Conservation (phyloP, 2,888 invertebrate genomes). For the Dysmachus trigonus region DNA sequence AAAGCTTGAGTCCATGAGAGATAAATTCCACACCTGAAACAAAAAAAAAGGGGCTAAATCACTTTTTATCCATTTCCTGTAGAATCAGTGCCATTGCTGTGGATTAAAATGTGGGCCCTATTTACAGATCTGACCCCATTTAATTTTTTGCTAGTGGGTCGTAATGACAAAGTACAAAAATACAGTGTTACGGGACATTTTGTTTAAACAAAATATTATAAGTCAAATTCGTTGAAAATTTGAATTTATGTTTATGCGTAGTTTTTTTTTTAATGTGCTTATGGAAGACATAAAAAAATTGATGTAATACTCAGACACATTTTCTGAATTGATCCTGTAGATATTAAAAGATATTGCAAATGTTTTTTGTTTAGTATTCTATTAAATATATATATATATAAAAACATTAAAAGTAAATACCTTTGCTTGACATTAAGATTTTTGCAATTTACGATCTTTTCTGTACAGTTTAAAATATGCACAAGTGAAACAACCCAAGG, state of each 20-base stretch:
- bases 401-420: background rate
- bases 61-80: no score
- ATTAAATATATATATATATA: background rate
- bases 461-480: background rate
- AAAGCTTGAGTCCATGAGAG: no score
- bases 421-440: background rate
- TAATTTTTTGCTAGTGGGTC: no score
- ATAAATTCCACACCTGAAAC: no score
- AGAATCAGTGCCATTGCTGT: no score
- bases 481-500: background rate
- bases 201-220: background rate
- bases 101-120: no score
- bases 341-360: background rate
- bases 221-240: no score
- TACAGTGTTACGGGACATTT: background rate
- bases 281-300: background rate
- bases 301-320: background rate
- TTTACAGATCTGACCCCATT: background rate
- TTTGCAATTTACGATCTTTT: background rate
- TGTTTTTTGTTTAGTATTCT: background rate
- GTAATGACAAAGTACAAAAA: background rate
- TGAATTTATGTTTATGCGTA: no score
- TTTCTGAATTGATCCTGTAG: background rate
- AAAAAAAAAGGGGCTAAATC: no score
- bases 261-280: background rate